Conservation (phyloP, 2,113 vertebrate species). For the Leptodactylus fuscus region DNA sequence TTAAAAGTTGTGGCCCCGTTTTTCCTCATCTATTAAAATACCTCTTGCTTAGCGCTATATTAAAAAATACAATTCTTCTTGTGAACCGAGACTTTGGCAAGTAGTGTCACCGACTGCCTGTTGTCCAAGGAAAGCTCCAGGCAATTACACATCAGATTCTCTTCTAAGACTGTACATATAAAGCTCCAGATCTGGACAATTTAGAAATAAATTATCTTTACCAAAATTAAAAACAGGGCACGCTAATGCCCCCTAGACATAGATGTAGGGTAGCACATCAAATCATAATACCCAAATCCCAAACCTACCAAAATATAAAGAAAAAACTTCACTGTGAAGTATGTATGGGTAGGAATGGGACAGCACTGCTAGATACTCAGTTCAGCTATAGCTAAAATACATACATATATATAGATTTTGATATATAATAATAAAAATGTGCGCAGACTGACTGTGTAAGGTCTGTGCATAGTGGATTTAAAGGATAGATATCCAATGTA, state of each 20-base stretch:
- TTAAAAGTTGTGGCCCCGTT: neutral
- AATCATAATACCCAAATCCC: slow-evolving; percentile 11
- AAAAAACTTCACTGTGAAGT: slow-evolving; percentile 50
- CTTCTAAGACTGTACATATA: slow-evolving; percentile 14
- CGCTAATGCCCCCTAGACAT: slow-evolving; percentile 3
- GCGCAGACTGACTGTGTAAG: neutral
- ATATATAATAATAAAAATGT: slow-evolving; percentile 19
- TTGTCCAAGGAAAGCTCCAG: neutral
- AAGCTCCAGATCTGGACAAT: slow-evolving; percentile 22
- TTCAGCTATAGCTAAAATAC: slow-evolving; percentile 30
- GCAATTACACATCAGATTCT: neutral
- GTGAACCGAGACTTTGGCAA: slow-evolving; percentile 14
- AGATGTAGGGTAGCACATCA: slow-evolving; percentile 24
- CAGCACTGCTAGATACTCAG: neutral
- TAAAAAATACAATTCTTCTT: slow-evolving; percentile 14
- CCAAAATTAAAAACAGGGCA: neutral
- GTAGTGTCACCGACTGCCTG: slow-evolving; percentile 8
- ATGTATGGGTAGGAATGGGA: slow-evolving; percentile 43
- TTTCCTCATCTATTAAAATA: neutral
- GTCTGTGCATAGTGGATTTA: neutral
- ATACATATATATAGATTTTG: slow-evolving; percentile 38
- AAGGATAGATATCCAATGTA: neutral
- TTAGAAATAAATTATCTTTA: slow-evolving; percentile 44
- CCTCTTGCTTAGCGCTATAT: slow-evolving; percentile 22
- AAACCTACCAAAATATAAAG: slow-evolving; percentile 44